Conservation (phyloP, 1,140 invertebrate genomes). For the Homalodisca vitripennis region DNA sequence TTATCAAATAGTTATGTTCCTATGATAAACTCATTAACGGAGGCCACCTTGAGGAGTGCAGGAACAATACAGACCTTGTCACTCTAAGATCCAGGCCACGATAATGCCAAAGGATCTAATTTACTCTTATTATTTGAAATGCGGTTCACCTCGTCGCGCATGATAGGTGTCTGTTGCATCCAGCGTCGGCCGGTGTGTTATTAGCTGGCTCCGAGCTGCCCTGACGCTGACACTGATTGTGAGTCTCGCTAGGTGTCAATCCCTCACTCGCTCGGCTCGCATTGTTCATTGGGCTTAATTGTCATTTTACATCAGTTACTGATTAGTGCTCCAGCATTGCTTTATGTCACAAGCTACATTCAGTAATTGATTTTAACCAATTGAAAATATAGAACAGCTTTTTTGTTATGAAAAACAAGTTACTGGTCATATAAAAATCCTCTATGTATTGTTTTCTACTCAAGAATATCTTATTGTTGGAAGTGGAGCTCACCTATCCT, state of each 20-base stretch:
- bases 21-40: no score
- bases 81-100: neutral
- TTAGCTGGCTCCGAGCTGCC: conserved; percentile 15
- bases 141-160: conserved; percentile 6
- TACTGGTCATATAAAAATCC: no score
- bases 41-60: conserved; percentile 1
- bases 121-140: neutral
- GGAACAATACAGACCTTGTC: conserved; percentile 10
- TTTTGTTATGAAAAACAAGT: no score
- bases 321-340: no score
- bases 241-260: neutral
- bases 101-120: conserved; percentile 9
- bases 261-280: neutral
- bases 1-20: no score
- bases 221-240: conserved; percentile 21
- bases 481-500: no score
- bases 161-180: conserved; percentile 10
- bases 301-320: no score
- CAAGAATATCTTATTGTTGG: no score
- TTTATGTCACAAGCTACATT: no score
- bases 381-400: no score
- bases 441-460: no score
- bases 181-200: neutral
- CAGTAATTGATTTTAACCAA: no score
- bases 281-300: conserved; percentile 11